Evolutionary conservation across 1,140 invertebrate species (phyloP).

Genomic region (Epicauta chinensis): DNA sequence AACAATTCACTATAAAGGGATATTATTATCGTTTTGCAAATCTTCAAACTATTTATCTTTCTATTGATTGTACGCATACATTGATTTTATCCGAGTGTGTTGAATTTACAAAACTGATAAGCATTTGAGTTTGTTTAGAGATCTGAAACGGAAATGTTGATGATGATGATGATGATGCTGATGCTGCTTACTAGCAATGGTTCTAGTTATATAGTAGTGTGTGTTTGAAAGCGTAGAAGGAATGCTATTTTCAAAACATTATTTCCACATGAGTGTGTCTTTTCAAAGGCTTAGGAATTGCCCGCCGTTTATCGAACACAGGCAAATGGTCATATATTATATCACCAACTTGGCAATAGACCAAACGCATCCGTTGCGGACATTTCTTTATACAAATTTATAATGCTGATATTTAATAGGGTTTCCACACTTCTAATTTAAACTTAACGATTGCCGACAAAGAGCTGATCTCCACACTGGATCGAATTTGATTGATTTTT

Average conservation of each 20-base stretch:
- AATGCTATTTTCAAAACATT: constrained; percentile 30
- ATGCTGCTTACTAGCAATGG: no score
- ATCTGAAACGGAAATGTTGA: constrained; percentile 3
- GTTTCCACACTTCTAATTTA: no score
- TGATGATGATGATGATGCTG: no score
- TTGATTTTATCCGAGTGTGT: neutral
- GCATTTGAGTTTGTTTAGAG: constrained; percentile 8
- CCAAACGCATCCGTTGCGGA: constrained; percentile 6
- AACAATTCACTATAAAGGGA: neutral
- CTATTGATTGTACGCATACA: no score
- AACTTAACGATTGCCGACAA: no score
- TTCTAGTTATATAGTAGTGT: neutral
- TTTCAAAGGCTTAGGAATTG: constrained; percentile 21
- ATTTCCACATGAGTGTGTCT: constrained; percentile 28
- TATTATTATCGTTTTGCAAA: no score
- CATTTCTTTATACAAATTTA: no score
- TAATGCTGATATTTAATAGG: no score
- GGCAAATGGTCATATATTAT: constrained; percentile 20
- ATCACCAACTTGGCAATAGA: neutral
- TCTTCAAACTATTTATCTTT: no score
- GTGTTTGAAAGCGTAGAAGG: constrained; percentile 18
- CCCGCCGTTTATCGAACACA: constrained; percentile 26
- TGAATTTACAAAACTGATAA: constrained; percentile 12
- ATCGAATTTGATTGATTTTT: no score
- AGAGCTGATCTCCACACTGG: no score